Conservation (phyloP, 1,140 invertebrate genomes). For the Anastrepha ludens region DNA sequence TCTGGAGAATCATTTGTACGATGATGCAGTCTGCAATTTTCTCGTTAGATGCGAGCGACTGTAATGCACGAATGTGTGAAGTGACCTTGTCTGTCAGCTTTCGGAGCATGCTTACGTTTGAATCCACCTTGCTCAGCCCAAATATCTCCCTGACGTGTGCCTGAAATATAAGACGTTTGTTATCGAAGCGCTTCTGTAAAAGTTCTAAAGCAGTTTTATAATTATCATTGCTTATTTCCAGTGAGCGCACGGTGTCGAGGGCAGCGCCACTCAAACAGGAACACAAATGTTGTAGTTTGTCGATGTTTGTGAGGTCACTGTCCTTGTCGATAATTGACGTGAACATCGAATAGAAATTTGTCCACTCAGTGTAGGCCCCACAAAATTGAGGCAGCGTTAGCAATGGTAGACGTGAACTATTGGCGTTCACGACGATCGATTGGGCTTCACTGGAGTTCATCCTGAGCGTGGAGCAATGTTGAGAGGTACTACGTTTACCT, state of each 20-base stretch:
- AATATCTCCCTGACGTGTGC: neutral
- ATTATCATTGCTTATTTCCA: neutral
- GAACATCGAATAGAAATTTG: too few species aligned
- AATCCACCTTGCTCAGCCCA: neutral
- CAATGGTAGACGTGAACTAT: too few species aligned
- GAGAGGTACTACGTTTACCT: too few species aligned
- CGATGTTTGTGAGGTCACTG: too few species aligned
- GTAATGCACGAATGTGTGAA: neutral
- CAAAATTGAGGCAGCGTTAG: neutral
- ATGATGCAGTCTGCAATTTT: constrained; percentile 4
- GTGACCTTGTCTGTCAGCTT: neutral
- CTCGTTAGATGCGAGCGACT: neutral
- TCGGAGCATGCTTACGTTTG: neutral
- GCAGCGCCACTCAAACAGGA: too few species aligned
- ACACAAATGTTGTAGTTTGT: too few species aligned
- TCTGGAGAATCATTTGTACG: neutral
- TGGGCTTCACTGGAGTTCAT: too few species aligned
- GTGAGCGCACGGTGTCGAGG: neutral
- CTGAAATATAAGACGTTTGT: constrained; percentile 29
- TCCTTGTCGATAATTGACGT: too few species aligned
- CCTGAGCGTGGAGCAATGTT: too few species aligned
- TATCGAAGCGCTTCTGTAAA: neutral
- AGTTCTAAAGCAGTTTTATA: neutral
- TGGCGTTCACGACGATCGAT: too few species aligned
- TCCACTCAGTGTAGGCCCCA: neutral